phyloP scores from a whole-genome alignment of 2,113 vertebrate species.

The Myrmecophaga tridactyla region DNA sequence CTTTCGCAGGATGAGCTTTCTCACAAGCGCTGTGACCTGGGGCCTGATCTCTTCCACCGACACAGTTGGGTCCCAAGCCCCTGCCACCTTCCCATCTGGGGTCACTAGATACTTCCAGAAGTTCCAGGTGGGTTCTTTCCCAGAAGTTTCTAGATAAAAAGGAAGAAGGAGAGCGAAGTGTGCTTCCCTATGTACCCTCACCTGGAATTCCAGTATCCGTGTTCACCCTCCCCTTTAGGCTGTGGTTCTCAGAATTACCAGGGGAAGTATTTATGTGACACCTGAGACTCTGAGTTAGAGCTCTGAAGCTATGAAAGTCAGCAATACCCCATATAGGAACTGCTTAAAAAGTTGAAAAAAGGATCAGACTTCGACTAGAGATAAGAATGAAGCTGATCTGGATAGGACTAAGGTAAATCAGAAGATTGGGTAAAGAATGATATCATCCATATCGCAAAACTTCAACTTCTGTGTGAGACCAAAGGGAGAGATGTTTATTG shows the following conservation, averaged over 20 bases:
- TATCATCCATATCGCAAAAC: too few species aligned
- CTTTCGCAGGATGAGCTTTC: slow-evolving; percentile 93
- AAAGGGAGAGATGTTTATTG: too few species aligned
- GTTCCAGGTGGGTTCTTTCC: slow-evolving; percentile 97
- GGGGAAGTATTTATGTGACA: too few species aligned
- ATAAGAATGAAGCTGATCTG: too few species aligned
- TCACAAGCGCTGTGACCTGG: slow-evolving; percentile 89
- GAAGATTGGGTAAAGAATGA: too few species aligned
- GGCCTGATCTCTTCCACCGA: slow-evolving; percentile 92
- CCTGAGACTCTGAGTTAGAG: too few species aligned
- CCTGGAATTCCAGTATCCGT: background rate
- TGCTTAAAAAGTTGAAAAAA: too few species aligned
- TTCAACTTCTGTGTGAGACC: too few species aligned
- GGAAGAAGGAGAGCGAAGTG: slow-evolving; percentile 19
- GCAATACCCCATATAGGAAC: too few species aligned
- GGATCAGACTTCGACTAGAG: too few species aligned
- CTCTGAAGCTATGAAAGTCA: too few species aligned
- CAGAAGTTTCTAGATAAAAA: slow-evolving; percentile 86
- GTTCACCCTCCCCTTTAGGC: background rate
- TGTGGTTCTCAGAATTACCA: background rate
- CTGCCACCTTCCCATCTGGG: slow-evolving; percentile 90
- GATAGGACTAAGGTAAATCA: too few species aligned
- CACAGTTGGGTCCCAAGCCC: slow-evolving; percentile 92
- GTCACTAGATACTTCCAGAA: slow-evolving; percentile 98
- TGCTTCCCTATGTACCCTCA: background rate